A percentile compares a stretch with the other conserved stretches of the same genome.
phyloP scores from a whole-genome alignment of 2,888 invertebrate genomes.

The Stenotaenia linearis region DNA sequence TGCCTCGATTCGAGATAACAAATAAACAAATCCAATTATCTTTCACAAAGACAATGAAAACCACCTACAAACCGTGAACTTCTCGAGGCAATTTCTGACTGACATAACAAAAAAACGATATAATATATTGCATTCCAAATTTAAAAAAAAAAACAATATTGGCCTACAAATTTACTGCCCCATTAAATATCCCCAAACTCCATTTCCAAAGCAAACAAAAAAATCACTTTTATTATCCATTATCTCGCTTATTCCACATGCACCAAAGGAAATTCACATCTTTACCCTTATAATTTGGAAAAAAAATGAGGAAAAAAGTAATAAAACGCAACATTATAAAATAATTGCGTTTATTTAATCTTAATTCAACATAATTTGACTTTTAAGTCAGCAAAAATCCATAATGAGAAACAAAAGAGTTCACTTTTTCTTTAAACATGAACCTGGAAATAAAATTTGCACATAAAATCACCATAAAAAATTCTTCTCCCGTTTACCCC shows the following conservation, averaged over 20 bases:
- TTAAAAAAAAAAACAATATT: neutral
- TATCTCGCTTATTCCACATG: neutral
- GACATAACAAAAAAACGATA: neutral
- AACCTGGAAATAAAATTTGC: neutral
- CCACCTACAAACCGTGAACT: slow-evolving; percentile 26
- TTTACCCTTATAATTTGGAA: too few relatives aligned
- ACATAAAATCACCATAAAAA: neutral
- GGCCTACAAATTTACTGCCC: neutral
- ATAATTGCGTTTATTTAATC: too few relatives aligned
- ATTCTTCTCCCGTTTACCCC: too few relatives aligned
- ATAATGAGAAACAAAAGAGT: neutral
- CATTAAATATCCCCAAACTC: neutral
- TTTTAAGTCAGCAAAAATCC: too few relatives aligned
- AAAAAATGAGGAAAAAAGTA: too few relatives aligned
- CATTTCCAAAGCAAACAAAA: neutral
- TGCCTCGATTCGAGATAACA: neutral
- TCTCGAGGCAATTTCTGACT: neutral
- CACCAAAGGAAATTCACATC: neutral
- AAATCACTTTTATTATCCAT: neutral
- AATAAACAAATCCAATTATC: slow-evolving; percentile 1
- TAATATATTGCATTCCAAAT: neutral
- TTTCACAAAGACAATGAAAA: slow-evolving; percentile 1
- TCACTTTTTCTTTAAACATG: neutral
- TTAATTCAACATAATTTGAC: too few relatives aligned
- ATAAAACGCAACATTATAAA: too few relatives aligned